Conservation (phyloP, 2,888 invertebrate species). For the Bellardia bayeri region DNA sequence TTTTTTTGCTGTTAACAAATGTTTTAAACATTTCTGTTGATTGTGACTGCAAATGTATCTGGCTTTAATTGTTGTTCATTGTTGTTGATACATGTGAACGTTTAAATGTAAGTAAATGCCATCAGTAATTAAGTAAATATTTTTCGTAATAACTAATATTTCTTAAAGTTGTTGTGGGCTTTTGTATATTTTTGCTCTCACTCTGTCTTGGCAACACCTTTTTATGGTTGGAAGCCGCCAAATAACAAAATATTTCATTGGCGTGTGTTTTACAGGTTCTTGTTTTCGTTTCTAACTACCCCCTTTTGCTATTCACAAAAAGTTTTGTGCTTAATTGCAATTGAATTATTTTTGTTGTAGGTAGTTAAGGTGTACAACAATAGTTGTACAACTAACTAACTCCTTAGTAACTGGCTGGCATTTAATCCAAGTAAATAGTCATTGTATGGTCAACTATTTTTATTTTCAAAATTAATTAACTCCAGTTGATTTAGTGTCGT, state of each 20-base stretch:
- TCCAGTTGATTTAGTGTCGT: slow-evolving; percentile 53
- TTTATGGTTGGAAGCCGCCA: slow-evolving; percentile 44
- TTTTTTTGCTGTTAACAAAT: slow-evolving; percentile 25
- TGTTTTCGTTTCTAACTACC: slow-evolving; percentile 25
- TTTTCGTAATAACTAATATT: slow-evolving; percentile 5
- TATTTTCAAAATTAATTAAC: slow-evolving; percentile 69
- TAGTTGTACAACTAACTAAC: not conserved
- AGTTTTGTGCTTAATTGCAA: slow-evolving; percentile 61
- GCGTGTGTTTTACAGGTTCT: slow-evolving; percentile 14
- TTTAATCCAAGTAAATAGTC: slow-evolving; percentile 30
- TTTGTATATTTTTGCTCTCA: slow-evolving; percentile 4
- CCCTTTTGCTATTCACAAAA: slow-evolving; percentile 2
- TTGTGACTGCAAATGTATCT: not conserved
- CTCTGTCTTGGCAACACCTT: slow-evolving; percentile 50
- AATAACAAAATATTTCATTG: slow-evolving; percentile 48
- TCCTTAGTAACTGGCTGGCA: slow-evolving; percentile 8
- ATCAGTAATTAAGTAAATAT: slow-evolving; percentile 50
- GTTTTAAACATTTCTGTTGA: slow-evolving; percentile 40
- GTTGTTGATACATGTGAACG: not conserved
- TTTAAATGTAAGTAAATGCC: slow-evolving; percentile 48
- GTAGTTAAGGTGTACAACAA: not conserved
- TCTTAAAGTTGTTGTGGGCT: not conserved
- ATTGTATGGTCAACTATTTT: slow-evolving; percentile 51
- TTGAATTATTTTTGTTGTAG: slow-evolving; percentile 42
- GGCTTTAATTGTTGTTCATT: not conserved